phyloP scores from a whole-genome alignment of 2,888 invertebrate genomes.

The Hydropsyche betteni region DNA sequence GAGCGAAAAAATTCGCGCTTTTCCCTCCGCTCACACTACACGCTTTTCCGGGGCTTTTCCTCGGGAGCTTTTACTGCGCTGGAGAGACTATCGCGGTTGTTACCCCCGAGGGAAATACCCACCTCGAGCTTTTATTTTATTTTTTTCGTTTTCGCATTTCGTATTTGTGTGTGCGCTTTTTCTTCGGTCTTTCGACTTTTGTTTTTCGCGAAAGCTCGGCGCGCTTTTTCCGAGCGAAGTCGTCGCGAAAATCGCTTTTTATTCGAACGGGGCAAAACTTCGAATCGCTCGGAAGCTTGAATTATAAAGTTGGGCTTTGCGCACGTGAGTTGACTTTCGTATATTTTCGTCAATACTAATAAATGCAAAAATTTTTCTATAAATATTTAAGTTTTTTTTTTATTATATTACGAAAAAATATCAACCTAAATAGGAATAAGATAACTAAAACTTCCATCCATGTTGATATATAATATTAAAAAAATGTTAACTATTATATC shows the following conservation, averaged over 20 bases:
- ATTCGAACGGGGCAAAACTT: neutral
- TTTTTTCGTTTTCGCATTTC: slow-evolving; percentile 1
- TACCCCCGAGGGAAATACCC: slow-evolving; percentile 40
- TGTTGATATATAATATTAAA: no score
- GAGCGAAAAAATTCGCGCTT: slow-evolving; percentile 18
- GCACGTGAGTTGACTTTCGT: neutral
- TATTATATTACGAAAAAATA: no score
- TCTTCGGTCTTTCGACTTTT: neutral
- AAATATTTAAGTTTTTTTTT: no score
- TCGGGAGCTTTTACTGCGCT: slow-evolving; percentile 4
- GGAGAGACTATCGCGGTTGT: slow-evolving; percentile 38
- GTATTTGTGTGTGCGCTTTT: neutral
- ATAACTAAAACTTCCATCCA: no score
- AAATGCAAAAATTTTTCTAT: no score
- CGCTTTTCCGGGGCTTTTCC: slow-evolving; percentile 5
- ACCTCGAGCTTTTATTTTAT: slow-evolving; percentile 7
- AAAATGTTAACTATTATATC: no score
- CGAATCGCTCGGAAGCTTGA: neutral
- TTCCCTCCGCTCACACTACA: neutral
- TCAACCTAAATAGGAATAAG: no score
- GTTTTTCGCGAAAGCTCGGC: neutral
- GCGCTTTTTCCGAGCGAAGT: neutral
- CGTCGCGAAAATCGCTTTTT: slow-evolving; percentile 8
- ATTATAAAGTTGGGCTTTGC: slow-evolving; percentile 19
- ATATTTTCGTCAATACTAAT: no score